These are phyloP conservation scores for Gymnosoma rotundatum DNA, from an alignment of 2,888 invertebrate genomes.

Conservation along the genomic window DNA sequence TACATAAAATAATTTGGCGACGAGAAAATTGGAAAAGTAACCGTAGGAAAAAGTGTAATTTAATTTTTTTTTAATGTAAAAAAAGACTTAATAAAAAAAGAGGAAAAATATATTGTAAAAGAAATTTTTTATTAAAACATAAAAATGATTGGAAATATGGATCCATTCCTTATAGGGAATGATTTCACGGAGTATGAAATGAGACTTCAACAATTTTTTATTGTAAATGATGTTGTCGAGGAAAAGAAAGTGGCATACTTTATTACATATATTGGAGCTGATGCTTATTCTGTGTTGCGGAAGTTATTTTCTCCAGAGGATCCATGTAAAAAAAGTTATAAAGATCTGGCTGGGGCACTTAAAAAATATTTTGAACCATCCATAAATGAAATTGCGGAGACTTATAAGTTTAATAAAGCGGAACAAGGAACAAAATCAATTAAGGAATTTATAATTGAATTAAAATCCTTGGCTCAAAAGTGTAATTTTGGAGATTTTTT, in stretches of 20 bases:
- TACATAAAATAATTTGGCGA: background rate
- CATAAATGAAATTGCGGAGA: slow-evolving; percentile 32
- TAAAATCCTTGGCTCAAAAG: slow-evolving; percentile 49
- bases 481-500: slow-evolving; percentile 42
- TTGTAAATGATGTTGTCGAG: slow-evolving; percentile 24
- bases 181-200: background rate
- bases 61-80: too few species aligned
- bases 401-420: slow-evolving; percentile 55
- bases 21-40: background rate
- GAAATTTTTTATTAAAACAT: too few species aligned
- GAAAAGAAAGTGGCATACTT: slow-evolving; percentile 37
- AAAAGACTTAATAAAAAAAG: too few species aligned
- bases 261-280: slow-evolving; percentile 45
- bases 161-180: too few species aligned
- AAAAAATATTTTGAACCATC: slow-evolving; percentile 53
- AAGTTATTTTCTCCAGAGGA: slow-evolving; percentile 39
- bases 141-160: too few species aligned
- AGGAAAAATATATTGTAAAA: too few species aligned
- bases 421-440: slow-evolving; percentile 49
- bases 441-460: slow-evolving; percentile 51
- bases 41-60: background rate
- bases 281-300: slow-evolving; percentile 32
- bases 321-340: slow-evolving; percentile 32
- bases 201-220: slow-evolving; percentile 27
- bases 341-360: slow-evolving; percentile 30